These are phyloP conservation scores for Hydropsyche betteni DNA, from an alignment of 2,888 invertebrate species.

Conservation along the genomic window DNA sequence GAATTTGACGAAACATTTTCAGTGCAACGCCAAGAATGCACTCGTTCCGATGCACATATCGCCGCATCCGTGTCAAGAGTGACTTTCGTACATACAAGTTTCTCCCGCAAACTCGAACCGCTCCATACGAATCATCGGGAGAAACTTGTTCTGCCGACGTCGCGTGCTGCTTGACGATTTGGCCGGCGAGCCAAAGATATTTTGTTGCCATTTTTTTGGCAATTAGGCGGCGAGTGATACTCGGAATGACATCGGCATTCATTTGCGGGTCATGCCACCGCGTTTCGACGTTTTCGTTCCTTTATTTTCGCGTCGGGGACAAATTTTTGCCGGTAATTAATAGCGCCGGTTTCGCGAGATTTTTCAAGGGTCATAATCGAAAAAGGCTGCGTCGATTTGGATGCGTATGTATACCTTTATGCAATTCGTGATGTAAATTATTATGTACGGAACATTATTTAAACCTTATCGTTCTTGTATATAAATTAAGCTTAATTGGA, in stretches of 20 bases:
- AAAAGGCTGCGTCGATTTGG: no score
- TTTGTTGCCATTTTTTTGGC: constrained; percentile 49
- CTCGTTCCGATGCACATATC: no score
- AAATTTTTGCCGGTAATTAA: no score
- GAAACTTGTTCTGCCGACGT: background rate
- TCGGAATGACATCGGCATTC: constrained; percentile 48
- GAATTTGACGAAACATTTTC: background rate
- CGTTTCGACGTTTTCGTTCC: constrained; percentile 40
- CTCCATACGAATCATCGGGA: no score
- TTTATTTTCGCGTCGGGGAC: background rate
- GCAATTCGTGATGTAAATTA: no score
- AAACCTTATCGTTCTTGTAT: no score
- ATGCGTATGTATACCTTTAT: no score
- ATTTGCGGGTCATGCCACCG: constrained; percentile 40
- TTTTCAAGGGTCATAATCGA: no score
- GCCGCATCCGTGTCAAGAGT: background rate
- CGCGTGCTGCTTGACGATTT: constrained; percentile 36
- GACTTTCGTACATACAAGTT: background rate
- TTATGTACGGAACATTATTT: no score
- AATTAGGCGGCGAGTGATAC: constrained; percentile 51
- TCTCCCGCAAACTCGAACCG: background rate
- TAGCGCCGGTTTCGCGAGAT: no score
- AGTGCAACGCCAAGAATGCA: background rate
- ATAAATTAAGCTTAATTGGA: no score
- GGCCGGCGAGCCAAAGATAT: constrained; percentile 41